Evolutionary conservation across 2,888 invertebrate species (phyloP), one percentile per base, ranked within the genome.

Genomic region (Drosophila gaucha): DNA sequence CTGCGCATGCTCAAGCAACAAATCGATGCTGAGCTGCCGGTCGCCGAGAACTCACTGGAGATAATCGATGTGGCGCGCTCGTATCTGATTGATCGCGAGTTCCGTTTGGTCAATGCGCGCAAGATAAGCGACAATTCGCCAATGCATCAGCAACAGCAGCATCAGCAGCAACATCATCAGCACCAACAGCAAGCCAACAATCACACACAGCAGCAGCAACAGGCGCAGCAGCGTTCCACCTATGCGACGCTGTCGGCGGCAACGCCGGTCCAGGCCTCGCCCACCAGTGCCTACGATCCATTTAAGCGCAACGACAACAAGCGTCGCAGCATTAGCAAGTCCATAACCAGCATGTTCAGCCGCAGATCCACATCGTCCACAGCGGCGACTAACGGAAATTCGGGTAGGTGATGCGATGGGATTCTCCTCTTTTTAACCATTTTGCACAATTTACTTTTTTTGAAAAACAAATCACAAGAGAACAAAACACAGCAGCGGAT

Each of bases 1-100:
- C 92, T 97, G 78, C 95, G 95, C 63, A 94, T 95, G 44, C 92
- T 98, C 44, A 97, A 97, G 86, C 96, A 97, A 77, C 96, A 96
- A 91, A 94, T 98, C 47, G 98, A 99, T 90, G 95, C 95, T 66
- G 93, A 95, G 88, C 93, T 96, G 71, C 93, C 92, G 8, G 90
- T 91, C 4, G 90, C 90, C 0, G 92, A 92, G 69, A 92, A 95
- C 86, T 92, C 92, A 1, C 90, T 93, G 24, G 94, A 94, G 76
- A 92, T 96, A 46, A 94, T 98, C 20, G 94, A 95, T 89, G 95
- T 96, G 88, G 97, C 97, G 12, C 94, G 96, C 66, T 94, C 95
- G 46, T 96, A 95, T 90, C 93, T 98, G 50, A 94, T 96, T 54
- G 95, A 95, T 75, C 93, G 97, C 6, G 97, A 97, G 91, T 95